Percentiles rank a stretch among this genome's conserved stretches.
These are phyloP conservation scores for Ceratosolen solmsi DNA, from an alignment of 1,140 invertebrate genomes.

Conservation along the genomic window DNA sequence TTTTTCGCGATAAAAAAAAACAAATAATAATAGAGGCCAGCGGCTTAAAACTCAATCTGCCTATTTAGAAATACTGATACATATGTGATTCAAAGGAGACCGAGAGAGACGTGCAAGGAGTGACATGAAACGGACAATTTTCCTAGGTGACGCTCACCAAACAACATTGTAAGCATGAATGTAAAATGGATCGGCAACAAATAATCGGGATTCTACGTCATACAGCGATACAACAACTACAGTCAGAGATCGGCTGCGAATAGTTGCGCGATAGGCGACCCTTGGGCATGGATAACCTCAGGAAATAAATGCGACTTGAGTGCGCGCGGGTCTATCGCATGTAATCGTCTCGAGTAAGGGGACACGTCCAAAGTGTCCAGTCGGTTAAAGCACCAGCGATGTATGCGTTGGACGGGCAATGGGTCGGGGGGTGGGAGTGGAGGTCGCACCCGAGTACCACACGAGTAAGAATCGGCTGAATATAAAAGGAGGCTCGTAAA, in stretches of 20 bases:
- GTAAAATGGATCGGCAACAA: neutral
- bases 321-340: neutral
- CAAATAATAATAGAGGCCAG: too few species aligned
- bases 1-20: too few species aligned
- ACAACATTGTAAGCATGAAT: neutral
- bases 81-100: too few species aligned
- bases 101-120: too few species aligned
- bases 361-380: neutral
- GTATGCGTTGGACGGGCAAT: neutral
- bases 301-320: neutral
- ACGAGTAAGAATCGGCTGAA: slow-evolving; percentile 50
- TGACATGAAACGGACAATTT: too few species aligned
- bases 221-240: neutral
- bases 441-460: neutral
- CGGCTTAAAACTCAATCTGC: too few species aligned
- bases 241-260: neutral
- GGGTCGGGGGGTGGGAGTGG: neutral
- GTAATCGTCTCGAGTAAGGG: slow-evolving; percentile 9
- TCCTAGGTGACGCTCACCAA: neutral
- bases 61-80: too few species aligned
- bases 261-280: neutral
- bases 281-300: neutral
- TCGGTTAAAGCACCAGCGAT: neutral
- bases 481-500: slow-evolving; percentile 53
- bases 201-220: too few species aligned